Percentiles rank a stretch among this genome's conserved stretches.
These are phyloP conservation scores for Ptychoptera contaminata DNA, from an alignment of 2,888 invertebrate genomes.

Conservation along the genomic window DNA sequence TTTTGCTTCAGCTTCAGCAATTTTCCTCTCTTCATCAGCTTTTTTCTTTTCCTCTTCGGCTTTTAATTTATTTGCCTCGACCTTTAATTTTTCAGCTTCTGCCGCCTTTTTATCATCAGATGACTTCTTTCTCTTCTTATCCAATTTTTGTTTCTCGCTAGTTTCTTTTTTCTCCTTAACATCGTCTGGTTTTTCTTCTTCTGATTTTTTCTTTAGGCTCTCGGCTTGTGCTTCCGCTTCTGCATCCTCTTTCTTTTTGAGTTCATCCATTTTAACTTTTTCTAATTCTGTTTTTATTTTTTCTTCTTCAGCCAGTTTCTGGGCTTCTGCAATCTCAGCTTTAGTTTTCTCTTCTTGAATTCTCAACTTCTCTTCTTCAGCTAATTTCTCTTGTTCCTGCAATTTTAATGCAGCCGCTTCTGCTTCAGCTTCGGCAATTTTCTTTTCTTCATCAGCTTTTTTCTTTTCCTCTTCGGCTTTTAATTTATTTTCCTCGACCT, in stretches of 20 bases:
- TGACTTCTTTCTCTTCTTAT: not conserved
- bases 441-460: constrained; percentile 6
- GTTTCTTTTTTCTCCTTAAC: constrained; percentile 3
- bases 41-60: constrained; percentile 7
- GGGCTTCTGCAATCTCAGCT: constrained; percentile 9
- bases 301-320: constrained; percentile 13
- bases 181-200: constrained; percentile 8
- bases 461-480: constrained; percentile 1
- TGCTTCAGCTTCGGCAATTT: constrained; percentile 6
- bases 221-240: constrained; percentile 6
- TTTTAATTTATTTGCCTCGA: constrained; percentile 7
- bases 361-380: constrained; percentile 1
- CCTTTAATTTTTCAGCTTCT: constrained; percentile 8
- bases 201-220: constrained; percentile 7
- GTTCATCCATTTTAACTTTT: constrained; percentile 8
- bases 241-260: constrained; percentile 8
- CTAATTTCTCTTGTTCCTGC: not conserved
- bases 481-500: not conserved
- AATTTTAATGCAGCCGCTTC: constrained; percentile 3
- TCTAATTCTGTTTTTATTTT: constrained; percentile 11
- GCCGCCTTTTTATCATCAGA: not conserved
- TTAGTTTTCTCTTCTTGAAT: not conserved
- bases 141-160: not conserved
- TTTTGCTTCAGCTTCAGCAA: constrained; percentile 10
- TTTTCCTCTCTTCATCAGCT: constrained; percentile 5